Base-by-base conservation (phyloP, 2,888 invertebrate species). In the Embidobia sp. region DNA sequence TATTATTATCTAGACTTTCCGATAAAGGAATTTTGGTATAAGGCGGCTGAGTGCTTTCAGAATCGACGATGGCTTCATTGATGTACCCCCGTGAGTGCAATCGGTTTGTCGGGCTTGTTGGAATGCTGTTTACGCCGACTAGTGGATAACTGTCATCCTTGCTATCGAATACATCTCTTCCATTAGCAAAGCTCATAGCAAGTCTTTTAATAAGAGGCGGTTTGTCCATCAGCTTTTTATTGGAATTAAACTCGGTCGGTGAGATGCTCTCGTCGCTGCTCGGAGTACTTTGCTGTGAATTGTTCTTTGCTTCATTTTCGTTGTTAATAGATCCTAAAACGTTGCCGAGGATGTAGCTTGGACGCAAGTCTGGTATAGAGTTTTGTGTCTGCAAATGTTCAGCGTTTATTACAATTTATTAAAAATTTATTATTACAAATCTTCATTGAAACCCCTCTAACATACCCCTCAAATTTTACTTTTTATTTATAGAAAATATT, bases 251-350 rank as follows among this genome's bases (percentile, higher is more conserved):
- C 91, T 96, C 96, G 51, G 95, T 95, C 44, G 96, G 96, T 6
- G 96, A 96, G 90, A 95, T 95, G 86, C 95, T 95, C 90, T 96
- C 96, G 89, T 96, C 96, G 81, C 95, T 96, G 89, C 94, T 94
- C 26, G 93, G 93, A 40, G 91, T 91, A 80, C 91, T 91, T 84
- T 91, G 91, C 78, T 91, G 91, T 3, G 91, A 91, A 79, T 89
- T 86, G 79, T 87, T 90, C 80, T 89, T 89, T 37, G 87, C 80
- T 61, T 85, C 88, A 81, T 87, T 84, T 72, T 85, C 86, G 79
- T 85, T 87, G 79, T 85, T 85, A 74, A 89, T 85, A 15, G 90
- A 86, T 27, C 90, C 90, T 27, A 91, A 88, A 48, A 91, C 90
- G 84, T 91, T 91, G 81, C 90, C 83, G 79, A 88, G 91, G 80